These are phyloP conservation scores for Epirrhoe alternata DNA, from an alignment of 2,888 invertebrate genomes.

Conservation along the genomic window DNA sequence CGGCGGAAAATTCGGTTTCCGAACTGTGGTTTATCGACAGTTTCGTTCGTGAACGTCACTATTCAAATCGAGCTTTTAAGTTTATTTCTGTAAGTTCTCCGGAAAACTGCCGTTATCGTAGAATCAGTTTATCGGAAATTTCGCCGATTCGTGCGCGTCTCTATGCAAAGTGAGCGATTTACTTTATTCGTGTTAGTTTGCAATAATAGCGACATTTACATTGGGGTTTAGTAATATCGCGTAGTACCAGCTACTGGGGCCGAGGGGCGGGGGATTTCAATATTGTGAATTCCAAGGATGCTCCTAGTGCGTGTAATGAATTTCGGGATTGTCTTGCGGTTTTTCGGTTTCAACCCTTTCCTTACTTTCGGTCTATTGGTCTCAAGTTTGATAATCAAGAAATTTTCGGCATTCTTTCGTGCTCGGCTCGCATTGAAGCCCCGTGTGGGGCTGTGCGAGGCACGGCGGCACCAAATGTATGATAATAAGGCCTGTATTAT, in stretches of 20 bases:
- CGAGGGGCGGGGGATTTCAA: constrained; percentile 68
- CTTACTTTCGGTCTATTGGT: constrained; percentile 65
- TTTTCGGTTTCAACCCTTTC: constrained; percentile 71
- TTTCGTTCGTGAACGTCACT: constrained; percentile 30
- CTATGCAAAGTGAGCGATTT: constrained; percentile 63
- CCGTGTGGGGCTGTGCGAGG: constrained; percentile 51
- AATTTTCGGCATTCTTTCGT: constrained; percentile 61
- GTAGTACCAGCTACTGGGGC: constrained; percentile 42
- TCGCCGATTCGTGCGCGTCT: constrained; percentile 34
- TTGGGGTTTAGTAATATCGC: constrained; percentile 38
- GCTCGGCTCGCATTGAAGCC: constrained; percentile 32
- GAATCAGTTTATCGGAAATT: constrained; percentile 33
- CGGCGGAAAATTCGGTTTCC: constrained; percentile 33
- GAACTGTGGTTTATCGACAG: constrained; percentile 35
- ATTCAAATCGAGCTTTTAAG: constrained; percentile 35
- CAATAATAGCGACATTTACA: constrained; percentile 55
- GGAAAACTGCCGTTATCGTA: constrained; percentile 33
- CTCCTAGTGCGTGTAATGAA: constrained; percentile 80
- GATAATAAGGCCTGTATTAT: constrained; percentile 77
- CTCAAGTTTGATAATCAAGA: constrained; percentile 51
- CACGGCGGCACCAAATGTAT: constrained; percentile 73
- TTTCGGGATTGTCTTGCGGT: constrained; percentile 83
- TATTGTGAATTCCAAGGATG: constrained; percentile 84
- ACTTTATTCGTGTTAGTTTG: constrained; percentile 70
- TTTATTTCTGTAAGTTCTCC: constrained; percentile 32